Evolutionary conservation across 2,797 vertebrate genomes (phyloP), one percentile per base, ranked within the genome.

Genomic region (Discoglossus pictus): DNA sequence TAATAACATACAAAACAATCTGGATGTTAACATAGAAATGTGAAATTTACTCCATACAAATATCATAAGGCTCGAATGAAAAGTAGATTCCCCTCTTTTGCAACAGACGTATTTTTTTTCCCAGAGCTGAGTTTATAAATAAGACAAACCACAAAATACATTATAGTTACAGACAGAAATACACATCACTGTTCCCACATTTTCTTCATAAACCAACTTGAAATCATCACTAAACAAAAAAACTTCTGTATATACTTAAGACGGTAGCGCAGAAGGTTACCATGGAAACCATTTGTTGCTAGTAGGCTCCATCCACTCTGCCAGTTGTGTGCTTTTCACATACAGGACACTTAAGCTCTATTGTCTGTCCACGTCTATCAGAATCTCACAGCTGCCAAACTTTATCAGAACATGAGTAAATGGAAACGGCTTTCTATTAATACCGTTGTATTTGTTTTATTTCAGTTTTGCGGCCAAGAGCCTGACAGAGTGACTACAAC

Each of bases 1-100:
- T 95, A 93, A 88, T 92, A 94, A 94, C 93, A 97, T 97, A 98
- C 87, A 97, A 97, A 98, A 97, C 93, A 94, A 92, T 89, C 83
- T 87, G 86, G 90, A 87, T 91, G 87, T 86, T 87, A 90, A 97
- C 92, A 96, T 88, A 96, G 85, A 98, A 98, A 98, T 82, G 92
- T 90, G 92, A 90, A 95, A 91, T 89, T 91, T 85, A 93, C 91
- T 92, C 48, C 24, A 89, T 94, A 96, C 93, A 97, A 97, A 97
- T 88, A 89, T 88, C 78, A 86, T 96, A 97, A 96, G 95, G 93
- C 93, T 94, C 88, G 73, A 91, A 88, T 92, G 92, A 92, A 89
- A 90, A 87, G 73, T 87, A 75, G 82, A 83, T 81, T 74, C 75
- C 75, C 87, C 79, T 79, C 73, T 76, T 73, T 80, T 72, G 80